Evolutionary conservation across 2,888 invertebrate species (phyloP), one percentile per base, ranked within the genome.

Genomic region (Coelopa pilipes): DNA sequence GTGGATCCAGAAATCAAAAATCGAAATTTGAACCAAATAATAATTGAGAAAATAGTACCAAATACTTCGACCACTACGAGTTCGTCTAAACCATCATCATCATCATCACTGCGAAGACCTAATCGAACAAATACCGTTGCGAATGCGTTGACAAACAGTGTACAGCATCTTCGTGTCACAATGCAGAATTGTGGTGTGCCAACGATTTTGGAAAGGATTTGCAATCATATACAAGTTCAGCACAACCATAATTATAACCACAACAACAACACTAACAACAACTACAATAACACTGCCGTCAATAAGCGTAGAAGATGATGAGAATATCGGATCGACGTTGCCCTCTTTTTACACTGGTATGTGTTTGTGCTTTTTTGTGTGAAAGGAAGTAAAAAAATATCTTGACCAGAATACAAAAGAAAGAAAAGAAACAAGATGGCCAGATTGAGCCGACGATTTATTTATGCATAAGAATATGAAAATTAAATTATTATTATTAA

Each of bases 201-300:
- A 17, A 55, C 65, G 17, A 65, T 71, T 34, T 46, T 71, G 46
- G 71, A 71, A 55, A 53, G 65, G 55, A n/a, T 71, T n/a, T 71
- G 71, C 47, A 71, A 46, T 19, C 71, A 71, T 10, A 13, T 71
- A 45, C 50, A 70, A 50, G 70, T 34, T 17, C 66, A 65, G 65
- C 50, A 76, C 75, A 77, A 1, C 60, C 55, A 66, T 69, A 69
- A 63, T 65, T 63, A n/a, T 47, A 67, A 24, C 71, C 63, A 2
- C 70, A 73, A 50, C 72, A 72, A 10, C 76, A 75, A 46, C 75
- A 76, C 21, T 74, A 70, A 49, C 63, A 74, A 63, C 24, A 63
- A 45, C 68, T 69, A 46, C 70, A 34, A 76, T 45, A 71, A 24
- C 67, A 63, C 60, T 50, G 34, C 72, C 62, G 34, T 34, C 69